Percentiles rank a stretch among this genome's conserved stretches.
Evolutionary conservation across 2,888 invertebrate genomes (phyloP).

Genomic region (Cantharis lateralis): DNA sequence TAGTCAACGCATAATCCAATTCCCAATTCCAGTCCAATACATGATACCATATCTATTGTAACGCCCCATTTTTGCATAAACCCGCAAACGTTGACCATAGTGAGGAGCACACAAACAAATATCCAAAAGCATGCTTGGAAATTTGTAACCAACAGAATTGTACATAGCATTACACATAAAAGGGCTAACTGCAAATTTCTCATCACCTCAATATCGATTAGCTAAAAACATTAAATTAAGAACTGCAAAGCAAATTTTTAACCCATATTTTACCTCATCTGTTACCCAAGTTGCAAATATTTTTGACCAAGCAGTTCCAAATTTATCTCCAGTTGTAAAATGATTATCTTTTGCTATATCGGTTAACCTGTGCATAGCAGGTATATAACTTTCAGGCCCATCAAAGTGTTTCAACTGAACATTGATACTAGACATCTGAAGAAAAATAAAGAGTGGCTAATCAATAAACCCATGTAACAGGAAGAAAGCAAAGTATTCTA

Average conservation of each 20-base stretch:
- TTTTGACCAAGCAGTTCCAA: constrained; percentile 73
- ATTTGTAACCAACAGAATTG: constrained; percentile 75
- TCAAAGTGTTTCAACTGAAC: constrained; percentile 66
- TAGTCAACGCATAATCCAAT: constrained; percentile 85
- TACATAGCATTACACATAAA: constrained; percentile 79
- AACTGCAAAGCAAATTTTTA: background rate
- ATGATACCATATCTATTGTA: constrained; percentile 80
- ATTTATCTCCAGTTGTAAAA: constrained; percentile 65
- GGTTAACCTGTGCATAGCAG: constrained; percentile 72
- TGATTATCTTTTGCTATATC: constrained; percentile 61
- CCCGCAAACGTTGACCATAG: constrained; percentile 74
- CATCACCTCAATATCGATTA: constrained; percentile 74
- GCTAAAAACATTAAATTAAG: constrained; percentile 48
- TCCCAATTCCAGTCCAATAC: constrained; percentile 78
- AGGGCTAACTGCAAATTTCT: constrained; percentile 77
- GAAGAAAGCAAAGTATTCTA: too few species aligned
- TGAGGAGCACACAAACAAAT: constrained; percentile 73
- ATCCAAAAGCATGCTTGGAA: constrained; percentile 79
- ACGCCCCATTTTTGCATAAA: constrained; percentile 82
- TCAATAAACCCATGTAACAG: too few species aligned
- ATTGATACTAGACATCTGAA: constrained; percentile 63
- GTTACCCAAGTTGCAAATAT: constrained; percentile 77
- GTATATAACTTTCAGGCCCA: constrained; percentile 70
- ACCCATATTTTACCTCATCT: constrained; percentile 63
- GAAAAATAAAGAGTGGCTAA: too few species aligned